Evolutionary conservation across 2,888 invertebrate species (phyloP).

Genomic region (Lepeophtheirus nordmannii): DNA sequence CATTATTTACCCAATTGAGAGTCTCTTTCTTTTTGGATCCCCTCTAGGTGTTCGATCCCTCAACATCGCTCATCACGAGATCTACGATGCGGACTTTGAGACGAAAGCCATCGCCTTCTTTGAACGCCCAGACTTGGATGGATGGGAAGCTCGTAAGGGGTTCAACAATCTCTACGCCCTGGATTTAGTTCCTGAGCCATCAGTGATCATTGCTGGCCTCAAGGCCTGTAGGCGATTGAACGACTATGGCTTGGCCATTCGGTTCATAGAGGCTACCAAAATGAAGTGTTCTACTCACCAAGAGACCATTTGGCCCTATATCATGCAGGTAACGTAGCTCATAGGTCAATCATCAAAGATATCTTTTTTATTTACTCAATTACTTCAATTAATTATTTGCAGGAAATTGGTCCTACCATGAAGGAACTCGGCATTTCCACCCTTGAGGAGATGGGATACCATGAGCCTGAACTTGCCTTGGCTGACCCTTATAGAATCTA

Average conservation of each 20-base stretch:
- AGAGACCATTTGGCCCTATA: constrained; percentile 66
- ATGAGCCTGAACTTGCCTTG: constrained; percentile 84
- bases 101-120: constrained; percentile 65
- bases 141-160: constrained; percentile 75
- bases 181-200: constrained; percentile 85
- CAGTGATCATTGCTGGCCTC: constrained; percentile 66
- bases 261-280: constrained; percentile 81
- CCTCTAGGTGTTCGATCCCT: constrained; percentile 28
- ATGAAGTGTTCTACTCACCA: constrained; percentile 60
- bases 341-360: too few species aligned
- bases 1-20: not conserved
- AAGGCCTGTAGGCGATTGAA: constrained; percentile 83
- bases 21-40: too few species aligned
- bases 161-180: constrained; percentile 74
- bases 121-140: constrained; percentile 70
- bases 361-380: not conserved
- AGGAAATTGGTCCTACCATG: constrained; percentile 80
- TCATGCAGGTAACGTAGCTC: constrained; percentile 50
- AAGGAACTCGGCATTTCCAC: constrained; percentile 83
- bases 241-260: constrained; percentile 77
- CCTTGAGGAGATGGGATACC: constrained; percentile 87
- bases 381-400: not conserved
- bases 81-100: constrained; percentile 74
- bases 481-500: constrained; percentile 51
- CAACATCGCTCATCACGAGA: constrained; percentile 34